Evolutionary conservation across 2,113 vertebrate species (phyloP), one percentile per base, ranked within the genome.

Genomic region (Nettapus auritus): DNA sequence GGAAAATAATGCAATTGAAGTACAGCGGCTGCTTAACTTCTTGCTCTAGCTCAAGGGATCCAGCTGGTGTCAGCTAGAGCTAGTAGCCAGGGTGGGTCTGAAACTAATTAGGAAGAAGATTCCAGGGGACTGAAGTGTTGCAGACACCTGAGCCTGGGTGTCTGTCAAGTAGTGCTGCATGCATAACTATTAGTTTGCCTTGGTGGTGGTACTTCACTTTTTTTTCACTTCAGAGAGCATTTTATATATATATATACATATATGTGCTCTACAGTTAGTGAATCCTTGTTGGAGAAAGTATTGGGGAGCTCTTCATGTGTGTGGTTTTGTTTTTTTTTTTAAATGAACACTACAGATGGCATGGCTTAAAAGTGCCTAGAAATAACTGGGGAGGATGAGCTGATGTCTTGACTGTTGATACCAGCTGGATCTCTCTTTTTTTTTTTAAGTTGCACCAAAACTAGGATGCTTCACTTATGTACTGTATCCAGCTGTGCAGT

Each of bases 381-480:
- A 93, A 36, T 66, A 81, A 79, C 1, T 46, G 67, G 6, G 36
- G 36, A 69, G 48, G 86, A 26, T 66, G 75, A 88, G 38, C 52
- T 36, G n/a, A 76, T 59, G n/a, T 50, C 66, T 81, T 50, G 38
- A 81, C 34, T 62, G 34, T 69, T 74, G 63, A 57, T 76, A 70
- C 25, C 60, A 93, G 20, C 88, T 89, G 87, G 57, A 75, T 76
- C 40, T 88, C 50, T 64, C n/a, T n/a, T n/a, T n/a, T n/a, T n/a
- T n/a, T 80, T 63, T 13, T 44, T 79, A 56, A 80, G 36, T 3
- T 6, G 19, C 40, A 82, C 64, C 34, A 80, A 31, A 78, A 69
- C 52, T 48, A 36, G 25, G 4, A 25, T 28, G 42, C 33, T 76
- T 85, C 59, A n/a, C 8, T 95, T 69, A 68, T 64, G 60, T 10